Evolutionary conservation across 1,140 invertebrate genomes (phyloP), one percentile per base, ranked within the genome.

Genomic region (Batillaria attramentaria): DNA sequence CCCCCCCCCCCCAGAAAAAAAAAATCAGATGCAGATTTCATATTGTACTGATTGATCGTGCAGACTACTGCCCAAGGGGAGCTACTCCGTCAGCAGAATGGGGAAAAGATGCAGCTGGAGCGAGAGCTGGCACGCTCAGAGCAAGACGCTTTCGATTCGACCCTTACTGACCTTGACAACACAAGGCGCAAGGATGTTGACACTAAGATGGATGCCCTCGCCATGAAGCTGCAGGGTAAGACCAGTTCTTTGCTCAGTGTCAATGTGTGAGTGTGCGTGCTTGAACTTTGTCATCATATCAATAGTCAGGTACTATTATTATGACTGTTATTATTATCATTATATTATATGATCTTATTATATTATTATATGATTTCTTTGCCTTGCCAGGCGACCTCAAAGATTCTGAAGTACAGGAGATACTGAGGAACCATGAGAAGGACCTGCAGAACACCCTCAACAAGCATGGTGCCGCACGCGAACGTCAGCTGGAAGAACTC

Each of bases 181-280:
- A 86, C 84, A 75, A 79, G 85, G 18, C 79, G 81, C 42, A 73
- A 84, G 28, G 83, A 80, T 16, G 75, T 84, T 24, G 84, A 84
- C 41, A 78, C 74, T 2, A 73, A 87, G 84, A 78, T 82, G 13
- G 84, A 85, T 39, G 78, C 73, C 33, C 83, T 90, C 10, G 83
- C 84, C 60, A 57, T 81, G 69, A 84, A 89, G 80, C 83, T 90
- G 5, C 87, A 89, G 85, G 89, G 89, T 90, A 72, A 77, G 77
- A 42, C n/a, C n/a, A n/a, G n/a, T n/a, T 28, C n/a, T 24, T n/a
- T 62, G 1, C 1, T 62, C 24, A 62, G 57, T n/a, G 33, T 8
- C 33, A 31, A 8, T 18, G 8, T 31, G 8, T 1, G 57, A n/a
- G 57, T 24, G 57, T 16, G n/a, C 6, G 3, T 18, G 6, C n/a